Base-by-base conservation (phyloP, 2,888 invertebrate species). In the Euplagia quadripunctaria region DNA sequence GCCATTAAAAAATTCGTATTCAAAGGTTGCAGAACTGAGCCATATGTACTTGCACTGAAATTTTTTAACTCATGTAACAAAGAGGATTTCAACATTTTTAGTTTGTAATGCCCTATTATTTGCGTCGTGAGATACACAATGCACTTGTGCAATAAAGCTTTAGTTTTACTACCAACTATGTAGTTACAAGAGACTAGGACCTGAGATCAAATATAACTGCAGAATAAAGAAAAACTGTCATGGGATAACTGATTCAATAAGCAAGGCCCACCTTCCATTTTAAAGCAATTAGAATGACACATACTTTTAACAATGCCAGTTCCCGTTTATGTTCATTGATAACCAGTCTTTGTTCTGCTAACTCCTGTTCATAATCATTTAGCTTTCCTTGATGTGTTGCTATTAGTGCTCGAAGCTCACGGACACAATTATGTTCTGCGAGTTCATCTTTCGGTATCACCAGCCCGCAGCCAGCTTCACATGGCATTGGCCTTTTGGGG, bases 371-470 rank as follows among this genome's bases (percentile, higher is more conserved):
- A 90, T 98, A 97, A 85, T 98, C 98, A 3, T 97, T 97, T 75
- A 99, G 96, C 91, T 98, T 98, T 85, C 98, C 97, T 85, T 99
- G 98, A 89, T 99, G 99, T 17, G 97, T 97, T 76, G 98, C 97
- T 79, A 99, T 98, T 66, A 99, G 94, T 11, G 97, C 97, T 58
- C 99, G 96, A 49, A 99, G 94, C 91, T 99, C 99, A 76, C 98
- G 96, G 31, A 99, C 98, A 92, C 99, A 99, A 91, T 99, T 99
- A 93, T 99, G 99, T 85, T 98, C 98, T 90, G 98, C 98, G 0
- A 99, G 93, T 93, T 99, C 99, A 94, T 99, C 99, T 94, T 99
- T 99, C 14, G 99, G 99, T 87, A 99, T 98, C 72, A 99, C 97
- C 68, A 99, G 97, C 42, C 99, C 99, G 89, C 99, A 99, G 41